These are phyloP conservation scores for Pseudochromis fuscus DNA, from an alignment of 2,797 vertebrate species.

Conservation along the genomic window DNA sequence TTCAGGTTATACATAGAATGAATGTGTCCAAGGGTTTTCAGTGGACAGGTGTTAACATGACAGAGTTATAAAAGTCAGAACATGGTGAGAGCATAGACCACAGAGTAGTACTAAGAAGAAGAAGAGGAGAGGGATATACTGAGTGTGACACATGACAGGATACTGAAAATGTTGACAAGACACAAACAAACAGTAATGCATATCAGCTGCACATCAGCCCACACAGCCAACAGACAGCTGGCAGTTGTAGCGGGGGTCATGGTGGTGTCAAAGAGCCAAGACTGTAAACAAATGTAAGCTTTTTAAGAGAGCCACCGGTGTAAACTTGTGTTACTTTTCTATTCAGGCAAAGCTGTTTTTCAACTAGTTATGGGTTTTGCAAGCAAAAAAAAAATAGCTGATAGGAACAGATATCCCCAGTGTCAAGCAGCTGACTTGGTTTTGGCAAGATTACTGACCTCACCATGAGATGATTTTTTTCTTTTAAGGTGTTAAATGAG, in stretches of 20 bases:
- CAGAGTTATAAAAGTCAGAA: conserved; percentile 7
- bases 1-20: no score
- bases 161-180: conserved; percentile 51
- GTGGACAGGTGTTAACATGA: conserved; percentile 48
- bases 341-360: neutral
- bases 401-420: no score
- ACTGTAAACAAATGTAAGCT: conserved; percentile 9
- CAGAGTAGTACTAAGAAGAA: neutral
- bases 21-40: no score
- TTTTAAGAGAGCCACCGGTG: neutral
- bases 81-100: conserved; percentile 3
- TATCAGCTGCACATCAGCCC: conserved; percentile 42
- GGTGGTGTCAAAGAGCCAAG: conserved; percentile 13
- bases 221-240: conserved; percentile 46
- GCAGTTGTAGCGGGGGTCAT: conserved; percentile 49
- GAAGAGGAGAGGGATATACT: neutral
- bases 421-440: no score
- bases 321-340: neutral
- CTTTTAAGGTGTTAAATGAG: no score
- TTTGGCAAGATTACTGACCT: no score
- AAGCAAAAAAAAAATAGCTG: no score
- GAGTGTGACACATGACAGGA: conserved; percentile 20
- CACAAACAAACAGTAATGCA: conserved; percentile 58
- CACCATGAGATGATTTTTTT: no score
- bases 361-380: no score